phyloP scores from a whole-genome alignment of 2,797 vertebrate species.

The Danio albolineatus region DNA sequence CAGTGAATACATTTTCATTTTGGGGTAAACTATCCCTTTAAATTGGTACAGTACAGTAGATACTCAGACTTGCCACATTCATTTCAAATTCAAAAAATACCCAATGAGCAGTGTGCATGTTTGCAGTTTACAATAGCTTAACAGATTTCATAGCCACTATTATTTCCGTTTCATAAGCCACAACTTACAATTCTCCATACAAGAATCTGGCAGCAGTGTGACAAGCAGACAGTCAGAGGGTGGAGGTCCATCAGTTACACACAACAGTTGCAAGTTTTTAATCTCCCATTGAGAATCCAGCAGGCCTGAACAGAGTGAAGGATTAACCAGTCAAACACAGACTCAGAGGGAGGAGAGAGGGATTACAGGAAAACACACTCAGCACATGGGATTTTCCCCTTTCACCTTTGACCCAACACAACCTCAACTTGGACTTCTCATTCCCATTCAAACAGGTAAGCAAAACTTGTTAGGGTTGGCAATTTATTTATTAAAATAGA shows the following conservation, averaged over 20 bases:
- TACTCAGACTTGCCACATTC: neutral
- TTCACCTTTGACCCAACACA: slow-evolving; percentile 11
- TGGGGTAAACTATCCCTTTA: no score
- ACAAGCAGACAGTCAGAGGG: slow-evolving; percentile 28
- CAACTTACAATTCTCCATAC: neutral
- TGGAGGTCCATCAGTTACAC: slow-evolving; percentile 48
- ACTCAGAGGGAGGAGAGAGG: slow-evolving; percentile 43
- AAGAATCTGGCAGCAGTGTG: slow-evolving; percentile 9
- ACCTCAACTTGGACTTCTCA: neutral
- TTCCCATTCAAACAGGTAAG: neutral
- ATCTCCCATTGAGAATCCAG: slow-evolving; percentile 32
- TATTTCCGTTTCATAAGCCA: neutral
- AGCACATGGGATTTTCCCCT: neutral
- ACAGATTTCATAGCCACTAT: neutral
- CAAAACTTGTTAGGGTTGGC: neutral
- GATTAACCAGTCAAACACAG: slow-evolving; percentile 59
- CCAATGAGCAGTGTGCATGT: neutral
- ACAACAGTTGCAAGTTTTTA: slow-evolving; percentile 43
- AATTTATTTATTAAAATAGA: no score
- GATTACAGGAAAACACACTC: slow-evolving; percentile 48
- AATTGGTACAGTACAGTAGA: neutral
- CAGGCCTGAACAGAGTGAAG: slow-evolving; percentile 62
- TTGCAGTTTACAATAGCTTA: neutral
- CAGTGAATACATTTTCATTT: neutral
- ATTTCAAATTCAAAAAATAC: neutral